Percentiles rank a stretch among this genome's conserved stretches.
Evolutionary conservation across 2,797 vertebrate species (phyloP).

Genomic region (Salarias fasciatus): DNA sequence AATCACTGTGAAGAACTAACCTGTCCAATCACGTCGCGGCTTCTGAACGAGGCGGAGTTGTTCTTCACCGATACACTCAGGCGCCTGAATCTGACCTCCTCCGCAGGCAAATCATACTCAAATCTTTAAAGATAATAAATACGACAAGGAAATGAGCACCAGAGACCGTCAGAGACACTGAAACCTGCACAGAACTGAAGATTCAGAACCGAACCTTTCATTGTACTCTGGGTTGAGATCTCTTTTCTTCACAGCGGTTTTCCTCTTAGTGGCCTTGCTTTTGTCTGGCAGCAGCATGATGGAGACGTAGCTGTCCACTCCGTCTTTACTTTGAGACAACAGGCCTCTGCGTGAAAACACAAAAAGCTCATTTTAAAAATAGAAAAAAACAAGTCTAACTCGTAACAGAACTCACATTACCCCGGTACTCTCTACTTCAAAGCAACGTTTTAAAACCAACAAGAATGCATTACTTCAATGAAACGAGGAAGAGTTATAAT

Average conservation of each 20-base stretch:
- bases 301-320: conserved; percentile 89
- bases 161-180: neutral
- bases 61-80: conserved; percentile 90
- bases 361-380: neutral
- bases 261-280: conserved; percentile 90
- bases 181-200: neutral
- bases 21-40: conserved; percentile 79
- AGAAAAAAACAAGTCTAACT: neutral
- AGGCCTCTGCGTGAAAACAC: conserved; percentile 78
- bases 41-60: conserved; percentile 87
- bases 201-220: conserved; percentile 85
- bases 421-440: too few relatives aligned
- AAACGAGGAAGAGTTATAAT: too few relatives aligned
- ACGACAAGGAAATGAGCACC: neutral
- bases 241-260: conserved; percentile 89
- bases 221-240: conserved; percentile 89
- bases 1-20: too few relatives aligned
- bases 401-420: too few relatives aligned
- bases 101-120: conserved; percentile 87
- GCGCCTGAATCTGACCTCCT: conserved; percentile 79
- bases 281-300: conserved; percentile 91
- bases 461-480: too few relatives aligned
- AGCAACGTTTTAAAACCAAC: too few relatives aligned
- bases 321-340: conserved; percentile 82
- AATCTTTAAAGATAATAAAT: conserved; percentile 78